Base-by-base conservation (phyloP, 2,888 invertebrate genomes). In the Philopedon plagiatum region DNA sequence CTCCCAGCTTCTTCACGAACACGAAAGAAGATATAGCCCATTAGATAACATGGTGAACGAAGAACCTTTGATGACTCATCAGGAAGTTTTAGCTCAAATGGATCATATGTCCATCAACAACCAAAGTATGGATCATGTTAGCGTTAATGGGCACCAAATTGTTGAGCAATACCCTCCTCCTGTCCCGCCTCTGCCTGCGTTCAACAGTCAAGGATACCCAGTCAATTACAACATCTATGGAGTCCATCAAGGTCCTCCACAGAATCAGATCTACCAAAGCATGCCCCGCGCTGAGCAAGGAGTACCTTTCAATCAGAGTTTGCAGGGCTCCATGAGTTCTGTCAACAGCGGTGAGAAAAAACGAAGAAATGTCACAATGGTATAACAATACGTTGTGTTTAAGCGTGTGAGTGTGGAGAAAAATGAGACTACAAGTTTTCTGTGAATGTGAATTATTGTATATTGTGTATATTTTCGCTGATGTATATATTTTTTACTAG, bases 321-420 rank as follows among this genome's bases (percentile, higher is more conserved):
- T 88, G 51, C 88, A 89, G 78, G 89, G 89, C 8, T 89, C 89
- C 0, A 82, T 89, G 80, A 88, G 86, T 75, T 89, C 89, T 1
- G 89, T 89, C 34, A 88, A 88, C 77, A 87, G 87, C 75, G 87
- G 87, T 11, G 87, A 87, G 74, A 87, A 88, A 79, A 89, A 88
- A 79, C 85, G 88, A 76, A 81, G 90, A 54, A 90, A 89, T 80
- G 88, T 90, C 32, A 90, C 90, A 44, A 90, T 89, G 89, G 90
- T 90, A 74, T 89, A 86, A 86, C 85, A 81, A 77, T 83, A 81
- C 79, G 83, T 85, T 77, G 77, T 83, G 56, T 76, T 80, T 49
- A 78, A 82, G 66, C 79, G 78, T 75, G 76, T 82, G 21, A 79
- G 79, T 71, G 75, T 83, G 69, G 75, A 77, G 54, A 70, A 73